Conservation (phyloP, 2,888 invertebrate genomes). For the Drosophila sordidapex region DNA sequence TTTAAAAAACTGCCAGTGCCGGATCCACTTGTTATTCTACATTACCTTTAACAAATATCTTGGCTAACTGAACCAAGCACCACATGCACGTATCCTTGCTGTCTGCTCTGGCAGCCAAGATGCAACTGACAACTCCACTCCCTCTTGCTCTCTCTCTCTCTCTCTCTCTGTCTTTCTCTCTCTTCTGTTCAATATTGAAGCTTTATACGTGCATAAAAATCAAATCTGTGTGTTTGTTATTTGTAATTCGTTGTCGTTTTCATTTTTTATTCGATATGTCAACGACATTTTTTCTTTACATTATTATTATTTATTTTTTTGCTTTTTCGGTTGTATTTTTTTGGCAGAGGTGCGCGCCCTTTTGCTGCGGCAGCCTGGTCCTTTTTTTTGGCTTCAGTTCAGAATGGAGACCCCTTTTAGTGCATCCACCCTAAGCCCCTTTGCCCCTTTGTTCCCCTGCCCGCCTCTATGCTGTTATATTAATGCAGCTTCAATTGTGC, state of each 20-base stretch:
- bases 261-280: conserved; percentile 66
- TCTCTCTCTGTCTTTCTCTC: too few relatives aligned
- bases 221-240: conserved; percentile 75
- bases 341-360: conserved; percentile 64
- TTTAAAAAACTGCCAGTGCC: conserved; percentile 18
- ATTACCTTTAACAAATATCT: conserved; percentile 55
- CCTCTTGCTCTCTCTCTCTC: too few relatives aligned
- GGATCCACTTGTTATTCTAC: conserved; percentile 46
- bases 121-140: conserved; percentile 24
- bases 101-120: conserved; percentile 18
- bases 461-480: conserved; percentile 49
- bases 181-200: conserved; percentile 27
- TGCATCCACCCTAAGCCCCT: conserved; percentile 11
- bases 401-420: conserved; percentile 8
- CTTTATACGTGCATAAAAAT: conserved; percentile 76
- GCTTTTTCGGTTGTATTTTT: conserved; percentile 18
- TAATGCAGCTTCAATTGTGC: conserved; percentile 81
- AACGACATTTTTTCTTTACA: conserved; percentile 55
- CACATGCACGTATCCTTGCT: conserved; percentile 39
- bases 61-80: conserved; percentile 38
- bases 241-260: conserved; percentile 67
- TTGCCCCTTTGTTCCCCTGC: not conserved
- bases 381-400: conserved; percentile 53
- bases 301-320: conserved; percentile 21
- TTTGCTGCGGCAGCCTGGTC: conserved; percentile 45